Evolutionary conservation across 64 coral and sea anemone genomes (phyloP), one percentile per base, ranked within the genome.

Genomic region (Catalaphyllia jardinei): DNA sequence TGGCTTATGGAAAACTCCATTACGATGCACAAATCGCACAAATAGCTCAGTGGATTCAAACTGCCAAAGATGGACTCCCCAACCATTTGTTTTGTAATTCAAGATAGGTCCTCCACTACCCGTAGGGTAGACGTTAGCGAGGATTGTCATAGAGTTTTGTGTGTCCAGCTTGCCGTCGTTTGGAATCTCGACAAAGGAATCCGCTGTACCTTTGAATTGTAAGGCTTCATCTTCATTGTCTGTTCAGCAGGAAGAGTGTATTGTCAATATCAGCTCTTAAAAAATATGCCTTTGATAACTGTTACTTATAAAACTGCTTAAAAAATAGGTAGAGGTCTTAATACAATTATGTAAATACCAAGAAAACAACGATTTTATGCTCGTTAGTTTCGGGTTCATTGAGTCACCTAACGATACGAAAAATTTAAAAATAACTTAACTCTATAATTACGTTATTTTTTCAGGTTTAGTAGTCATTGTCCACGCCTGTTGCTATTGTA

Each of bases 51-150:
- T 98, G 15, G 87, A 89, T 60, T 98, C 93, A 76, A 93, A 98
- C 90, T 98, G 96, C 96, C 96, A 98, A 60, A 98, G 57, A 63
- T 98, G 96, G 16, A 98, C 93, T 14, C 96, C 96, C 93, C 93
- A 95, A 0, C 93, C 91, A 19, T 98, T 84, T 33, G 93, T 90
- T 79, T 89, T 93, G 65, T 98, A 98, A 83, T 98, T 94, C 22
- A 98, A 90, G 60, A 98, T 98, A 18, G 96, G 96, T 9, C 96
- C 96, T 0, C 93, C 93, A 33, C 75, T 95, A 5, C 96, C 93
- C 14, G 90, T 98, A 15, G 96, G 96, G 79, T 93, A 95, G 4
- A 98, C 77, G 60, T 94, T 95, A 4, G 96, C 96, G 19, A 98
- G 88, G 30, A 98, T 87, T 29, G 96, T 98, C 87, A 95, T 93